These are phyloP conservation scores for Nephrocerus scutellatus DNA, from an alignment of 2,888 invertebrate genomes.

Conservation along the genomic window DNA sequence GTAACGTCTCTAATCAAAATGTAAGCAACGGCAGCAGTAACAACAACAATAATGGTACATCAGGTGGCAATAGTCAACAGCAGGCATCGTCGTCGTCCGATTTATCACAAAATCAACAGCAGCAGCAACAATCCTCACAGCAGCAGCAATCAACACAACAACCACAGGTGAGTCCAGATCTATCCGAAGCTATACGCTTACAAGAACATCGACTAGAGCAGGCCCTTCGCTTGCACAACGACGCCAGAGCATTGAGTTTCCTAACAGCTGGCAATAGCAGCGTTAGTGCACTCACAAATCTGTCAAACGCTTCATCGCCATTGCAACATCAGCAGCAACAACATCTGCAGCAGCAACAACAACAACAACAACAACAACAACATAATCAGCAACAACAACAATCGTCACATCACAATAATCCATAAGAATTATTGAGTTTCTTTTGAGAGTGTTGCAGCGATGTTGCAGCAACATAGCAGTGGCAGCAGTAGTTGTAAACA, in stretches of 20 bases:
- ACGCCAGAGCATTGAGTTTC: constrained; percentile 73
- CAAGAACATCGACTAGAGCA: constrained; percentile 78
- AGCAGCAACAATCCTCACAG: constrained; percentile 17
- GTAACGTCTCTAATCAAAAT: constrained; percentile 9
- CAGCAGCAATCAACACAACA: constrained; percentile 25
- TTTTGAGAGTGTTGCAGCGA: no score
- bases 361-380: constrained; percentile 46
- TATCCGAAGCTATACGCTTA: constrained; percentile 63
- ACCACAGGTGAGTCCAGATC: constrained; percentile 58
- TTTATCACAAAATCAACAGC: no score
- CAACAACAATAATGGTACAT: constrained; percentile 1
- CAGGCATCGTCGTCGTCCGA: constrained; percentile 8
- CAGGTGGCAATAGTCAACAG: constrained; percentile 31
- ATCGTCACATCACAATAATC: no score
- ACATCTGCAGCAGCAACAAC: constrained; percentile 39
- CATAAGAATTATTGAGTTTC: no score
- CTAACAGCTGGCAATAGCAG: constrained; percentile 48
- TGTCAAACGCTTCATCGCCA: constrained; percentile 11
- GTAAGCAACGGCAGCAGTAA: constrained; percentile 11
- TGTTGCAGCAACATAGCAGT: no score
- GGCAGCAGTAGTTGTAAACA: no score
- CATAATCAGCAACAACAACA: constrained; percentile 51
- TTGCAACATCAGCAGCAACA: constrained; percentile 15
- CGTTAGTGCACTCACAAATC: no score
- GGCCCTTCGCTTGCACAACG: constrained; percentile 71